Base-by-base conservation (phyloP, 2,113 vertebrate species). In the Pongo pygmaeus region DNA sequence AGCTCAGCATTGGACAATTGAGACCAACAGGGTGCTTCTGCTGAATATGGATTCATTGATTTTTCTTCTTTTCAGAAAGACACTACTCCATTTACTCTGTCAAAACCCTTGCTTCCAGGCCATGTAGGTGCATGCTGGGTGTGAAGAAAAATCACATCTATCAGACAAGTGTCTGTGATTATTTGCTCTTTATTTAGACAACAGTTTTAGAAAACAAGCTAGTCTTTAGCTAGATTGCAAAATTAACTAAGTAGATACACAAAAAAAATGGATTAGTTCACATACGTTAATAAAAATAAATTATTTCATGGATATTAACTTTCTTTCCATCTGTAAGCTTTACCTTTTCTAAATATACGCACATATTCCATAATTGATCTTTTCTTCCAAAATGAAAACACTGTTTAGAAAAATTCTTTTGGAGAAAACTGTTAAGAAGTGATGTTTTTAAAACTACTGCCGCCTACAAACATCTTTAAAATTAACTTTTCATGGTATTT, bases 21-120 rank as follows among this genome's bases (percentile, higher is more conserved):
- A 87, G 64, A 46, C 23, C 10, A 16, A 86, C 75, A 96, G 93
- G 85, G 25, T 43, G 14, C 38, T 84, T 35, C 40, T 89, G 79
- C 23, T 94, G 85, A 92, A 89, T 13, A 92, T 43, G 77, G 59
- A 81, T 12, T 83, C 55, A 80, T 87, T 1, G 13, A 93, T 97
- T 89, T 95, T 75, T 9, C 12, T 86, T 32, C 50, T 95, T 86
- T 64, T 81, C n/a, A 52, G 23, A 67, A 85, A 95, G 38, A 40
- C 25, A n/a, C n/a, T 64, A 20, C 50, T 93, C 91, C 81, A 55
- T 86, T 96, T 70, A 61, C 22, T 59, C 23, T 48, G 52, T 86
- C 55, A 70, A 75, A 89, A 91, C 5, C 0, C 30, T 90, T 61
- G 2, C 18, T 91, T 83, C 40, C 46, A 83, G 46, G 8, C 30